Evolutionary conservation across 1,140 invertebrate species (phyloP).

Genomic region (Phocides pigmalion): DNA sequence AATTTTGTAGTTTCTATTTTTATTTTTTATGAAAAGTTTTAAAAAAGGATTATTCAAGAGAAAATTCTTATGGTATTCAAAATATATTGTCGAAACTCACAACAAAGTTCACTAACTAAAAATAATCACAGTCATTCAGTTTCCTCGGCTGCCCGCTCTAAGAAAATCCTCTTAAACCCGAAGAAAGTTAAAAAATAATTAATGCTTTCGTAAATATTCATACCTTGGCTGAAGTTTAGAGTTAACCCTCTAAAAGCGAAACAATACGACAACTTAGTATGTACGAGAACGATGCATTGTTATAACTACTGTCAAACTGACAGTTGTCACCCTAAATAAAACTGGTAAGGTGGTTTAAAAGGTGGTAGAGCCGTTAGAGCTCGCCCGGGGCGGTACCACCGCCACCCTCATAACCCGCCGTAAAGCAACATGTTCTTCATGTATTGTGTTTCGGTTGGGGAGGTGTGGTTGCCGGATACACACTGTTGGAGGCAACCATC

Average conservation of each 20-base stretch:
- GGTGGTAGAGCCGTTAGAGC: too few species aligned
- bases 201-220: conserved; percentile 83
- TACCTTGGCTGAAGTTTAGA: conserved; percentile 75
- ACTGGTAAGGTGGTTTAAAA: too few species aligned
- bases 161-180: conserved; percentile 76
- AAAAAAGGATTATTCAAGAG: conserved; percentile 1
- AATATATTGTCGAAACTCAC: conserved; percentile 49
- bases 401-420: too few species aligned
- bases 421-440: too few species aligned
- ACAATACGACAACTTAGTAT: conserved; percentile 40
- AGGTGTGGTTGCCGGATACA: too few species aligned
- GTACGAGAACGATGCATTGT: conserved; percentile 1
- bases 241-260: conserved; percentile 61
- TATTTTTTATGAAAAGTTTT: not conserved
- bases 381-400: too few species aligned
- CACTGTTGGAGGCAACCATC: too few species aligned
- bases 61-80: conserved; percentile 45
- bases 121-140: conserved; percentile 73
- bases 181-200: conserved; percentile 83
- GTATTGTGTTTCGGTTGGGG: too few species aligned
- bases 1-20: too few species aligned
- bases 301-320: too few species aligned
- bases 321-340: too few species aligned
- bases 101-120: conserved; percentile 63
- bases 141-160: conserved; percentile 50